phyloP scores from a whole-genome alignment of 2,797 vertebrate genomes.

The Melopsittacus undulatus region DNA sequence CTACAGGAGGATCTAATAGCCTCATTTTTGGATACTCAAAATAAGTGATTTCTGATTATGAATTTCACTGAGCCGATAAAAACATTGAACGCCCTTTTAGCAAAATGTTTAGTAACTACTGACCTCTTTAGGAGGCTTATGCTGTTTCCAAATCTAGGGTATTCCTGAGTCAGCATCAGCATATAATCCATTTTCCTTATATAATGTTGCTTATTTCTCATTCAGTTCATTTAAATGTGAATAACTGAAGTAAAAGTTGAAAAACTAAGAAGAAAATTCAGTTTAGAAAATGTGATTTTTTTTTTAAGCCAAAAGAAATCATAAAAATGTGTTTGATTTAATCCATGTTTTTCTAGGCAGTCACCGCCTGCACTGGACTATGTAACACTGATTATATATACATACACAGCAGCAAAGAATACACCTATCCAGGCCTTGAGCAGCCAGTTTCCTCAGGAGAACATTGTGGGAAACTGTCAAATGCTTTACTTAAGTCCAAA shows the following conservation, averaged over 20 bases:
- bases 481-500: not conserved
- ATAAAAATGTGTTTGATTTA: slow-evolving; percentile 1
- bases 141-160: not conserved
- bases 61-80: not conserved
- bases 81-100: not conserved
- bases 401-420: not conserved
- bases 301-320: not conserved
- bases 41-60: not conserved
- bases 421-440: not conserved
- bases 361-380: not conserved
- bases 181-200: not conserved
- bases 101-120: not conserved
- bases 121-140: not conserved
- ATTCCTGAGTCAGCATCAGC: not conserved
- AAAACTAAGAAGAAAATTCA: not conserved
- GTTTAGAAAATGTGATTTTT: not conserved
- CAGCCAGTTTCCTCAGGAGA: not conserved
- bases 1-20: not conserved
- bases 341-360: not conserved
- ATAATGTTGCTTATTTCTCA: not conserved
- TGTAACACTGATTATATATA: not conserved
- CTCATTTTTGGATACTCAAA: not conserved
- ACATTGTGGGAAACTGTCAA: not conserved
- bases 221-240: not conserved
- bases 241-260: not conserved